Percentiles rank a stretch among this genome's conserved stretches.
Conservation (phyloP, 2,113 vertebrate genomes). For the Sylvilagus bachmani region DNA sequence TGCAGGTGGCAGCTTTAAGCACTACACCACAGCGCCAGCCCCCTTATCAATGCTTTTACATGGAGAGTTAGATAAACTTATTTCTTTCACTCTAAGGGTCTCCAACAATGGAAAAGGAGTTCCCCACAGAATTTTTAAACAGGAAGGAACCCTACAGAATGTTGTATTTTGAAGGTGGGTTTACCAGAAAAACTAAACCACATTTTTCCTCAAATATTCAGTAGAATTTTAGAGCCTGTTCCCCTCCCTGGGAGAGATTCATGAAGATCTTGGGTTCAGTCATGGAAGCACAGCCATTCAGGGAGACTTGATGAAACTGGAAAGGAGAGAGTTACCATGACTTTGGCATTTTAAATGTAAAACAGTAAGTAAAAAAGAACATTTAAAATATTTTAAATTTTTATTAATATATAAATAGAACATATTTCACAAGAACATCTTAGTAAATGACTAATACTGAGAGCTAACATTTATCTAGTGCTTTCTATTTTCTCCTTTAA, state of each 20-base stretch:
- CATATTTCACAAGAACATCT: not conserved
- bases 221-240: not conserved
- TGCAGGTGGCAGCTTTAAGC: too few relatives aligned
- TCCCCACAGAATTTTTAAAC: constrained; percentile 52
- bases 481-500: not conserved
- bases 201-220: not conserved
- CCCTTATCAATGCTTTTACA: too few relatives aligned
- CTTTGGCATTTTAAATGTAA: not conserved
- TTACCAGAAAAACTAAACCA: not conserved
- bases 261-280: not conserved
- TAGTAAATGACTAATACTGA: not conserved
- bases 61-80: constrained; percentile 54
- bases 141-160: constrained; percentile 55
- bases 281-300: not conserved
- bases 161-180: not conserved
- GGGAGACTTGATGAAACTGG: not conserved
- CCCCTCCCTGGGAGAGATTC: not conserved
- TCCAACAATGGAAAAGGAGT: constrained; percentile 35
- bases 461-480: not conserved
- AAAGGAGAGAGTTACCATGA: not conserved
- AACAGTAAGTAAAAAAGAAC: not conserved
- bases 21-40: too few relatives aligned
- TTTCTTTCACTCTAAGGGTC: constrained; percentile 45
- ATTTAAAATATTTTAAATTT: too few relatives aligned
- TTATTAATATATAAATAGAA: too few relatives aligned